Base-by-base conservation (phyloP, 2,113 vertebrate genomes). In the Elephas maximus region DNA sequence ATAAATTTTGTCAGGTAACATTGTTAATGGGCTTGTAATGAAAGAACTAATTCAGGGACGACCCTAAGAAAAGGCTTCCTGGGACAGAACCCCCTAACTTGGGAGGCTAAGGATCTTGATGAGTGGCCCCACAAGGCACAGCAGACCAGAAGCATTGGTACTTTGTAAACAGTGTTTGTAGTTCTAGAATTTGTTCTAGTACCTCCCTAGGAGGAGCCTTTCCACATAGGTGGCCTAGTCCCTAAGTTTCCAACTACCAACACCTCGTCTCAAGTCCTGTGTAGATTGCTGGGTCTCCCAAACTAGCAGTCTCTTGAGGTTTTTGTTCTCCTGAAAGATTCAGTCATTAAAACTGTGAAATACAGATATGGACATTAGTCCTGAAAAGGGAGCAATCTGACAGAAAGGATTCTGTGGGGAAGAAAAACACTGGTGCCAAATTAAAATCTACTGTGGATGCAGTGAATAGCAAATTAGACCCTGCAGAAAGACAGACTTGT, bases 1-100 rank as follows among this genome's bases (percentile, higher is more conserved):
- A 90, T 93, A 76, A 60, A 85, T 93, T 93, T 76, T 65, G 8
- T 33, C 67, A 86, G 76, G 53, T 44, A 63, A n/a, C 62, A 85
- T 37, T 91, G 18, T 79, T 60, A 1, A 69, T 77, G 11, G 33
- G 5, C 26, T 37, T 93, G 45, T 5, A 90, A 37, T 91, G 62
- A 80, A 73, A 93, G 28, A 87, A 30, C 8, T 83, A 76, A 76
- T 53, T 74, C 44, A 23, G 44, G 41, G 21, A 18, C 2, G 26
- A 53, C 1, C 8, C 8, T 37, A 12, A 57, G 41, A 45, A 41
- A 26, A 91, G 18, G 81, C 14, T 86, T 80, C 45, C 33, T 71
- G 73, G 78, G 37, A 51, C 11, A 88, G 69, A 63, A 76, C 37
- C 24, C 48, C 57, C 62, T 87, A 74, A 73, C 18, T 69, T 91